Percentiles rank a stretch among this genome's conserved stretches.
phyloP scores from a whole-genome alignment of 2,888 invertebrate species.

The Stenoptilia bipunctidactyla region DNA sequence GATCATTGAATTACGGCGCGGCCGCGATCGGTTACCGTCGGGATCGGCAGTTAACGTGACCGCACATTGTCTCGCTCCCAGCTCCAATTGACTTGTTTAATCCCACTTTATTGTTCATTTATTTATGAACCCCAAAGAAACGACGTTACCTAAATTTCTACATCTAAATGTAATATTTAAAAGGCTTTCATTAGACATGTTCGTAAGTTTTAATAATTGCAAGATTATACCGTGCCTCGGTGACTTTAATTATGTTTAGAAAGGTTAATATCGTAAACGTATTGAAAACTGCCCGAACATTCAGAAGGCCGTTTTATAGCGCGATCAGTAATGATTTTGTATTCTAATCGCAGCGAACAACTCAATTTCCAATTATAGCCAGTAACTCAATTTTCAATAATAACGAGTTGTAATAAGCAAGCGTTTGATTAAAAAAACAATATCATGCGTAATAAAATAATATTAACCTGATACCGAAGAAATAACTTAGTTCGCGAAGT shows the following conservation, averaged over 20 bases:
- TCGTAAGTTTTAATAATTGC: too few relatives aligned
- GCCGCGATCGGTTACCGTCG: slow-evolving; percentile 55
- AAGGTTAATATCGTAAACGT: too few relatives aligned
- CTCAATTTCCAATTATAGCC: slow-evolving; percentile 25
- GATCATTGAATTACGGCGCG: slow-evolving; percentile 64
- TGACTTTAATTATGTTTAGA: too few relatives aligned
- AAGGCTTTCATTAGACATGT: too few relatives aligned
- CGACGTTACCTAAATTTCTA: slow-evolving; percentile 7
- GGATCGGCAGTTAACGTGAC: slow-evolving; percentile 59
- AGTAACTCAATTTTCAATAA: slow-evolving; percentile 29
- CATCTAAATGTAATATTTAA: too few relatives aligned
- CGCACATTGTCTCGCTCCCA: slow-evolving; percentile 58
- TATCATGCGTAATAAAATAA: slow-evolving; percentile 61
- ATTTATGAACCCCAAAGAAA: slow-evolving; percentile 35
- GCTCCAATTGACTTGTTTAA: slow-evolving; percentile 63
- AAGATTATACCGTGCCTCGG: too few relatives aligned
- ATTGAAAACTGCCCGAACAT: background rate
- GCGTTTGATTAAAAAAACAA: slow-evolving; percentile 43
- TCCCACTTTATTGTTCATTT: slow-evolving; percentile 63
- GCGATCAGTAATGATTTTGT: background rate
- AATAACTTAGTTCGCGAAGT: slow-evolving; percentile 49
- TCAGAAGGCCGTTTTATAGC: background rate
- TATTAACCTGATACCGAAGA: slow-evolving; percentile 46
- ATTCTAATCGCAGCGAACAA: slow-evolving; percentile 20
- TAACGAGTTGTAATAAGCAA: slow-evolving; percentile 29